phyloP scores from a whole-genome alignment of 2,888 invertebrate species.

The Pimpla rufipes region DNA sequence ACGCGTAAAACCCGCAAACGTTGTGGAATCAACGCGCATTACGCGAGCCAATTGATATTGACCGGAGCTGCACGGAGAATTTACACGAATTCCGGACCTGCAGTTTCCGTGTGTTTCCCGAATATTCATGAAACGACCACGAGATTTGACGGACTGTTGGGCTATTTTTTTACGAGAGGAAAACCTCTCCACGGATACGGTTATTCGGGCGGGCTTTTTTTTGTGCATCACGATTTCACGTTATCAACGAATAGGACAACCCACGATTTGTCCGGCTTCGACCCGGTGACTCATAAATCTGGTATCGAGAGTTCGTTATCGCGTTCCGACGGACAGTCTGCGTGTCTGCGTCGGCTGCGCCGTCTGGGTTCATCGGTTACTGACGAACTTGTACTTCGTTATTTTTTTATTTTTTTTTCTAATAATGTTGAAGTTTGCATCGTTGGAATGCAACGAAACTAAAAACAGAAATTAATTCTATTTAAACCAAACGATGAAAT shows the following conservation, averaged over 20 bases:
- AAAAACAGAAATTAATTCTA: no score
- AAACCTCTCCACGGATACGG: neutral
- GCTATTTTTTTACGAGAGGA: neutral
- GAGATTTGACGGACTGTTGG: neutral
- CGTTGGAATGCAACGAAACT: no score
- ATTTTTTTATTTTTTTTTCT: constrained; percentile 6
- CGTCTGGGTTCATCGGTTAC: neutral
- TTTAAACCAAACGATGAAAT: no score
- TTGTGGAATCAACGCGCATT: no score
- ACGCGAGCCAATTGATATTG: no score
- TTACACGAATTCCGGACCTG: neutral
- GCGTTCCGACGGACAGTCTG: neutral
- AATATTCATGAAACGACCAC: constrained; percentile 26
- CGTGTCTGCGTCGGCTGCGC: constrained; percentile 2
- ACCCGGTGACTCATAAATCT: constrained; percentile 25
- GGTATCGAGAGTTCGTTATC: constrained; percentile 30
- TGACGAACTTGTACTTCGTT: neutral
- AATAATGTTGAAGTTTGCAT: constrained; percentile 5
- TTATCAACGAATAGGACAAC: constrained; percentile 34
- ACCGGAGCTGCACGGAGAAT: neutral
- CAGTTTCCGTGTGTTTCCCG: neutral
- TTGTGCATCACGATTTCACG: constrained; percentile 20
- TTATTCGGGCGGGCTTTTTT: constrained; percentile 5
- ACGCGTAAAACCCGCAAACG: no score
- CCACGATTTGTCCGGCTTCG: constrained; percentile 32